These are phyloP conservation scores for Agrochola circellaris DNA, from an alignment of 2,888 invertebrate species.

Conservation along the genomic window DNA sequence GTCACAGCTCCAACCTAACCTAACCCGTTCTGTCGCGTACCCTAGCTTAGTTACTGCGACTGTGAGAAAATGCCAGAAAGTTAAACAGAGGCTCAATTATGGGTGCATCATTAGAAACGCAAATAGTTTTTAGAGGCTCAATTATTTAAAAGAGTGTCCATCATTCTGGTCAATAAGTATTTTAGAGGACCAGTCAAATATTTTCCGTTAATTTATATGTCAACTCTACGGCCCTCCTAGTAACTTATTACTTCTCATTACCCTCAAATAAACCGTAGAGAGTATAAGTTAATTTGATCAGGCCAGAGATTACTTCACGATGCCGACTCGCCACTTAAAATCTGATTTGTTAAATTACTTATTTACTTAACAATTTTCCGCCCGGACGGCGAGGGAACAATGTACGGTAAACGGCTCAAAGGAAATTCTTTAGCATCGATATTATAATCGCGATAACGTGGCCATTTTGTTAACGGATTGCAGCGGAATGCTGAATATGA, in stretches of 20 bases:
- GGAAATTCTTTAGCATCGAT: conserved; percentile 56
- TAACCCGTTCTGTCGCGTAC: not conserved
- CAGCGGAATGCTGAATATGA: conserved; percentile 21
- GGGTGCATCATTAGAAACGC: not conserved
- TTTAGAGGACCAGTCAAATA: not conserved
- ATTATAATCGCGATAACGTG: conserved; percentile 45
- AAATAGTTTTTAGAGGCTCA: too few relatives aligned
- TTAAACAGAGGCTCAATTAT: not conserved
- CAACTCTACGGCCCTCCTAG: conserved; percentile 72
- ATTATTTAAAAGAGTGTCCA: not conserved
- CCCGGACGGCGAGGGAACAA: conserved; percentile 50
- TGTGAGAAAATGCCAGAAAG: not conserved
- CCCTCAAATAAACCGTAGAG: conserved; percentile 80
- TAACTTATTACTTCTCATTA: conserved; percentile 83
- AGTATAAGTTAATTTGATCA: conserved; percentile 85
- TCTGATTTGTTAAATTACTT: conserved; percentile 84
- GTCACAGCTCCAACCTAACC: not conserved
- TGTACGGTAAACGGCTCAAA: conserved; percentile 58
- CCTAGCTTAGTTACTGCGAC: not conserved
- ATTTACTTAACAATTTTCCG: conserved; percentile 79
- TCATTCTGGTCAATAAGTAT: not conserved
- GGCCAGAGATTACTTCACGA: conserved; percentile 76
- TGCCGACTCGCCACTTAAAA: conserved; percentile 77
- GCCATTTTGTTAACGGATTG: conserved; percentile 40
- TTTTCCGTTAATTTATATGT: conserved; percentile 70